These are phyloP conservation scores for Rhamphomyia laevipes DNA, from an alignment of 2,888 invertebrate genomes.

Conservation along the genomic window DNA sequence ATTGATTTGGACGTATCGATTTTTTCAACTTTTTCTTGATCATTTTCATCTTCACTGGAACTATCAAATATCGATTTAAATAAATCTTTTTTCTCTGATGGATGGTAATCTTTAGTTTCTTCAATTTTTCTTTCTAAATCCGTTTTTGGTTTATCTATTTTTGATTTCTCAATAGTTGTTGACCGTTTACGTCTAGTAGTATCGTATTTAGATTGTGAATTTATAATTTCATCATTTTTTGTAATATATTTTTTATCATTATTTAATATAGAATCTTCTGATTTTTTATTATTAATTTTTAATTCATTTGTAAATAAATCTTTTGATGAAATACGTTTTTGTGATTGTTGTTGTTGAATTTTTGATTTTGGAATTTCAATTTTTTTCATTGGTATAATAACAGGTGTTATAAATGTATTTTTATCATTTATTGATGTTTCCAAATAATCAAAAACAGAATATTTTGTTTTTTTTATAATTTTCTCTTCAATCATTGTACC, in stretches of 20 bases:
- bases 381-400: slow-evolving; percentile 31
- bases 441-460: slow-evolving; percentile 67
- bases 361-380: slow-evolving; percentile 13
- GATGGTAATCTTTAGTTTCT: slow-evolving; percentile 29
- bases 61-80: slow-evolving; percentile 83
- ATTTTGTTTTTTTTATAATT: slow-evolving; percentile 51
- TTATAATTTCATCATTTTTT: slow-evolving; percentile 1
- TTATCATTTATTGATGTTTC: slow-evolving; percentile 48
- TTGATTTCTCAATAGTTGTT: background rate
- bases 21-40: slow-evolving; percentile 17
- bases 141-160: slow-evolving; percentile 19
- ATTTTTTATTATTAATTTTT: background rate
- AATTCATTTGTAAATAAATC: slow-evolving; percentile 7
- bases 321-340: slow-evolving; percentile 6
- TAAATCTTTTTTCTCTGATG: slow-evolving; percentile 57
- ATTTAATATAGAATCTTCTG: background rate
- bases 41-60: slow-evolving; percentile 56
- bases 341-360: background rate
- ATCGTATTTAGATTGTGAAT: background rate
- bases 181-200: background rate
- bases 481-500: slow-evolving; percentile 34
- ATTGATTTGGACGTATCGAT: slow-evolving; percentile 8
- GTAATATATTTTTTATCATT: background rate
- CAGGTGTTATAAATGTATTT: slow-evolving; percentile 40
- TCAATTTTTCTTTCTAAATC: slow-evolving; percentile 29